phyloP scores from a whole-genome alignment of 2,888 invertebrate genomes.

The Drosophila greeni region DNA sequence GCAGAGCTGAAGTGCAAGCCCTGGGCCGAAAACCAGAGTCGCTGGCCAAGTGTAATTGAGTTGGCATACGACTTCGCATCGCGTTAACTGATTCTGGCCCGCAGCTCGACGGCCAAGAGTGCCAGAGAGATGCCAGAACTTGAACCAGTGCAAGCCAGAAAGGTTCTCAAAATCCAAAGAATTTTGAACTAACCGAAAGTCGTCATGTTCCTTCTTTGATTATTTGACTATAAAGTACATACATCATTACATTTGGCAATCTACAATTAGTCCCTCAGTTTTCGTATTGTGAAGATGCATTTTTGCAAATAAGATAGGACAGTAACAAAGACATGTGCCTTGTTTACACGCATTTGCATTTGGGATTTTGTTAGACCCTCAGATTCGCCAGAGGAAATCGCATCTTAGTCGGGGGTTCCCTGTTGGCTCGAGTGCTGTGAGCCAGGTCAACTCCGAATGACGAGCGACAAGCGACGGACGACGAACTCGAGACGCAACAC shows the following conservation, averaged over 20 bases:
- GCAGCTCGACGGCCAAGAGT: slow-evolving; percentile 7
- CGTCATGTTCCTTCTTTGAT: no score
- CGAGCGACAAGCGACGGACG: background rate
- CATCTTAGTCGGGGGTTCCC: slow-evolving; percentile 20
- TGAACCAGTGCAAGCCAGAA: background rate
- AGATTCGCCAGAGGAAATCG: slow-evolving; percentile 13
- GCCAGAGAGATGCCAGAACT: background rate
- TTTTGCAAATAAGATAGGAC: background rate
- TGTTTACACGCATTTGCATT: background rate
- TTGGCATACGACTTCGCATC: slow-evolving; percentile 15
- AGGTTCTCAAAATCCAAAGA: no score
- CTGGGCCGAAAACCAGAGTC: slow-evolving; percentile 9
- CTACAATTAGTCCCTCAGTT: background rate
- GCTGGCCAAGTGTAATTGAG: slow-evolving; percentile 21
- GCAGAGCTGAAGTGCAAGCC: background rate
- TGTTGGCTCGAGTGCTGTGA: slow-evolving; percentile 4
- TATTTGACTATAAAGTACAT: no score
- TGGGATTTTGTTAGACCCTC: background rate
- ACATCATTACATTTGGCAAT: no score
- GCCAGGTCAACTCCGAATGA: no score
- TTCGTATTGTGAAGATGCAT: background rate
- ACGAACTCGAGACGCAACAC: slow-evolving; percentile 33
- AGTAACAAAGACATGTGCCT: background rate
- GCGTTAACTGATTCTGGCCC: slow-evolving; percentile 3
- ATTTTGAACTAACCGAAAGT: no score